phyloP scores from a whole-genome alignment of 2,888 invertebrate genomes.

The Luffia ferchaultella region DNA sequence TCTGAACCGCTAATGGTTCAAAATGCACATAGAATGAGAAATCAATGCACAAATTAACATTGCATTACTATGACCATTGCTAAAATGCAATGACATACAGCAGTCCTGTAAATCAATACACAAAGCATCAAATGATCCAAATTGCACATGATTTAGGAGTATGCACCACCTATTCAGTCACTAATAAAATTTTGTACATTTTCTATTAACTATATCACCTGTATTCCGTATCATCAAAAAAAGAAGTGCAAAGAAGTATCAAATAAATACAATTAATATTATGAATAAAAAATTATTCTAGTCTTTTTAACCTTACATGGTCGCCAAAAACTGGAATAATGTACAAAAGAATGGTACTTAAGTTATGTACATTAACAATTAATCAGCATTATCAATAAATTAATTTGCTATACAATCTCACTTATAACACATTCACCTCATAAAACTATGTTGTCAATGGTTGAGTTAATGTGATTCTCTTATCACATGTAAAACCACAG shows the following conservation, averaged over 20 bases:
- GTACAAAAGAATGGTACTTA: constrained; percentile 44
- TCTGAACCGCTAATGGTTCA: constrained; percentile 36
- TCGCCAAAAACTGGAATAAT: constrained; percentile 49
- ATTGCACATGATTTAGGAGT: constrained; percentile 60
- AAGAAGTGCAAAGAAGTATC: constrained; percentile 31
- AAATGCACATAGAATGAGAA: constrained; percentile 60
- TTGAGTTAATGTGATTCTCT: constrained; percentile 45
- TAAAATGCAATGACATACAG: constrained; percentile 54
- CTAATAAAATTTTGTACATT: constrained; percentile 52
- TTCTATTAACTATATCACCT: constrained; percentile 54
- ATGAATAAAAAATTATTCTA: constrained; percentile 33
- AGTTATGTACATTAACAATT: constrained; percentile 53
- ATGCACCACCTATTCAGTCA: constrained; percentile 51
- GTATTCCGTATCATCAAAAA: constrained; percentile 39
- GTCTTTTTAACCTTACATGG: constrained; percentile 29
- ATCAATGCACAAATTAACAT: constrained; percentile 51
- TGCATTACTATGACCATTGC: constrained; percentile 43
- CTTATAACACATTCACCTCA: constrained; percentile 40
- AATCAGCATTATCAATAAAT: constrained; percentile 53
- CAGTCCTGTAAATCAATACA: constrained; percentile 27
- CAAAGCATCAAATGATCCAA: constrained; percentile 30
- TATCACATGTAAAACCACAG: constrained; percentile 63
- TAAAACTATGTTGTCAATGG: constrained; percentile 24
- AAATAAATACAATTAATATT: constrained; percentile 47
- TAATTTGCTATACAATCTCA: constrained; percentile 60